A percentile compares a stretch with the other conserved stretches of the same genome.
phyloP scores from a whole-genome alignment of 2,888 invertebrate species.

The Xanthia togata region DNA sequence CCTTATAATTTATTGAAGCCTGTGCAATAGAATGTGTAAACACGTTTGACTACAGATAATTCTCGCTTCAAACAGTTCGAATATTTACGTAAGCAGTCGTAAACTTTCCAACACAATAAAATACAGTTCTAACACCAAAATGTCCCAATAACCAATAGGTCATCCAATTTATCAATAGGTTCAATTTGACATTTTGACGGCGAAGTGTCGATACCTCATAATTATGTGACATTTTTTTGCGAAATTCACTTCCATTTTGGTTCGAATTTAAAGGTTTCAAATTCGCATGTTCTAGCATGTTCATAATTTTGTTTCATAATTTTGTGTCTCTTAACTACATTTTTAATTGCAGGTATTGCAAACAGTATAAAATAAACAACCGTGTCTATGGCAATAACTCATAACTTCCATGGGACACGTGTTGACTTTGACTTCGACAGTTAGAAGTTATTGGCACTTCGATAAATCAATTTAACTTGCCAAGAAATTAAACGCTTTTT shows the following conservation, averaged over 20 bases:
- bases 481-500: too few relatives aligned
- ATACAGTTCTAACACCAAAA: not conserved
- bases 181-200: not conserved
- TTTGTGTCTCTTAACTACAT: not conserved
- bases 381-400: too few relatives aligned
- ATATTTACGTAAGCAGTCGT: not conserved
- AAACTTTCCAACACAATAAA: conserved; percentile 17
- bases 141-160: not conserved
- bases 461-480: too few relatives aligned
- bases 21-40: conserved; percentile 18
- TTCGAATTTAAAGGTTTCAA: too few relatives aligned
- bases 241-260: too few relatives aligned
- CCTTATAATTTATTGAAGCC: not conserved
- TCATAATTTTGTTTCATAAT: too few relatives aligned
- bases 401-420: too few relatives aligned
- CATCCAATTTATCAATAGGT: not conserved
- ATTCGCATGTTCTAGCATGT: not conserved
- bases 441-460: too few relatives aligned
- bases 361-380: too few relatives aligned
- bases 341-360: too few relatives aligned
- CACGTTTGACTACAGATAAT: not conserved
- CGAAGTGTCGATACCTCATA: not conserved
- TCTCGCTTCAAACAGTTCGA: not conserved
- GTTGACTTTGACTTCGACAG: too few relatives aligned
- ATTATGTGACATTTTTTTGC: too few relatives aligned